Percentiles rank a stretch among this genome's conserved stretches.
Conservation (phyloP, 1,140 invertebrate species). For the Ganaspis sp. region DNA sequence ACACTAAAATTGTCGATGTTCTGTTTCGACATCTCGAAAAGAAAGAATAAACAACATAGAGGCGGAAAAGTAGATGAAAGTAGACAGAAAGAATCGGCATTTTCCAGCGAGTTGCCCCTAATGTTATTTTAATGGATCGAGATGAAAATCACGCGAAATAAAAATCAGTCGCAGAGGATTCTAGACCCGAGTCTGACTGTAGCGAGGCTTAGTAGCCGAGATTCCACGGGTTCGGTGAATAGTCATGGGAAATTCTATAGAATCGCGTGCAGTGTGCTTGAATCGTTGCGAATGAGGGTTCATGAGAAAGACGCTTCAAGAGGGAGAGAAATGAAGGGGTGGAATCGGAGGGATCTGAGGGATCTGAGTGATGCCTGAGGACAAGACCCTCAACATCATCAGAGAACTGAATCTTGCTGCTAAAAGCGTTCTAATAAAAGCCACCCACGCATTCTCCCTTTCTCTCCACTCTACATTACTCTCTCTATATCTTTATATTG, state of each 20-base stretch:
- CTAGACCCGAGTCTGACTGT: background rate
- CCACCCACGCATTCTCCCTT: background rate
- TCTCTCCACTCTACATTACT: background rate
- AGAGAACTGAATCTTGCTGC: constrained; percentile 14
- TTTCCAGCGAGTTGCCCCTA: background rate
- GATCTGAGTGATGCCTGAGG: background rate
- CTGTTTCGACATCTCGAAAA: too few relatives aligned
- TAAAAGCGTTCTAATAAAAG: constrained; percentile 20
- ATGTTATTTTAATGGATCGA: constrained; percentile 7
- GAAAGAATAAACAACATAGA: too few relatives aligned
- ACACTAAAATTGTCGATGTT: background rate
- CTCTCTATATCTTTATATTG: background rate
- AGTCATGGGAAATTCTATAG: constrained; percentile 18
- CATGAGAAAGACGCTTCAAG: constrained; percentile 12
- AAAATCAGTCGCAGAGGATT: constrained; percentile 14
- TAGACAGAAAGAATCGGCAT: too few relatives aligned
- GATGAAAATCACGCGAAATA: background rate
- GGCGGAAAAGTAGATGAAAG: too few relatives aligned
- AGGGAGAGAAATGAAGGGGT: constrained; percentile 26
- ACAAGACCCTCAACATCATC: background rate
- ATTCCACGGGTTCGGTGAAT: background rate
- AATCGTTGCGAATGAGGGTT: constrained; percentile 15
- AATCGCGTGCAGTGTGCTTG: constrained; percentile 1
- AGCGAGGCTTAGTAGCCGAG: background rate
- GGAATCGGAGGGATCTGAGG: background rate